These are phyloP conservation scores for Motacilla tschutschensis DNA, from an alignment of 2,113 vertebrate species.

Conservation along the genomic window DNA sequence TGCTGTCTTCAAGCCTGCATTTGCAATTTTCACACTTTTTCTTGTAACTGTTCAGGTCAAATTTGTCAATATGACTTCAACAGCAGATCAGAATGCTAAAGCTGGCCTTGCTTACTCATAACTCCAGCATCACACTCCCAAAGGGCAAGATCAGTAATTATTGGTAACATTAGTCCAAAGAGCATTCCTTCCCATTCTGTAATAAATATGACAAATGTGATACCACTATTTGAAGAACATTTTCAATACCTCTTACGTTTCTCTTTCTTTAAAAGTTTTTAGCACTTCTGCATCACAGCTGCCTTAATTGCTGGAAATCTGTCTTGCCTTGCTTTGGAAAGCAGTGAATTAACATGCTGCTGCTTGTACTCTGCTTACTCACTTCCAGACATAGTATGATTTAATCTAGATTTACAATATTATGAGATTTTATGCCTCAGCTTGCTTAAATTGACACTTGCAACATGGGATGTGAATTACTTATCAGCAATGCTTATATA, in stretches of 20 bases:
- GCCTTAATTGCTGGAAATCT: neutral
- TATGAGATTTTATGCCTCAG: slow-evolving; percentile 6
- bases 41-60: neutral
- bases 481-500: neutral
- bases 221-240: neutral
- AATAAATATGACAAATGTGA: neutral
- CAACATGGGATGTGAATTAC: neutral
- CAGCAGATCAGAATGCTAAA: neutral
- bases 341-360: neutral
- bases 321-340: neutral
- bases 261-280: neutral
- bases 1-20: neutral
- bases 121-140: neutral
- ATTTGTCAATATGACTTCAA: neutral
- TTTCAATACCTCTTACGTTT: neutral
- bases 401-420: slow-evolving; percentile 12
- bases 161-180: neutral
- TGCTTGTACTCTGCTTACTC: slow-evolving; percentile 5
- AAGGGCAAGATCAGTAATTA: neutral
- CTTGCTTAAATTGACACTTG: neutral
- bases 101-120: fast-evolving
- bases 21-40: neutral
- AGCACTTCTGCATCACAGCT: neutral
- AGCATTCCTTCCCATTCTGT: neutral
- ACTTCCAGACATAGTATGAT: neutral